A percentile compares a stretch with the other conserved stretches of the same genome.
These are phyloP conservation scores for Euborellia annulipes DNA, from an alignment of 1,140 invertebrate species.

Conservation along the genomic window DNA sequence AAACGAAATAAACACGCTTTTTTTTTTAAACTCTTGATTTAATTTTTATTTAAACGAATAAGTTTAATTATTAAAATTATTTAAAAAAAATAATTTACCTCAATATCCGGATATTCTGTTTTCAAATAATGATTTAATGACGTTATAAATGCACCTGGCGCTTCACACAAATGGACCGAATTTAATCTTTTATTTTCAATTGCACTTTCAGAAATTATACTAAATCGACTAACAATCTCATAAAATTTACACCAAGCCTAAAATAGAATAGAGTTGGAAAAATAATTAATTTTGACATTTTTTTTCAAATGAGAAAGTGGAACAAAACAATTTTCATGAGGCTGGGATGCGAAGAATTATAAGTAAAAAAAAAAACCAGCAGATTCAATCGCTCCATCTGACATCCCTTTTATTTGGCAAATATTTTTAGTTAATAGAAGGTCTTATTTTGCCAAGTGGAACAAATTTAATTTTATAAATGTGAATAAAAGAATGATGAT, in stretches of 20 bases:
- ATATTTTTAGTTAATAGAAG: not conserved
- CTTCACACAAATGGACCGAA: constrained; percentile 81
- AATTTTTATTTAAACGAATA: not conserved
- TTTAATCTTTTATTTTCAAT: constrained; percentile 33
- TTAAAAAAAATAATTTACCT: constrained; percentile 28
- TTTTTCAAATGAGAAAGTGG: not conserved
- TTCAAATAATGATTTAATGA: constrained; percentile 76
- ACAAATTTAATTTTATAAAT: not conserved
- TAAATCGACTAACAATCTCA: constrained; percentile 55
- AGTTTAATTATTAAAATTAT: not conserved
- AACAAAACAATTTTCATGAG: too few species aligned
- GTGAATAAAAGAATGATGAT: not conserved
- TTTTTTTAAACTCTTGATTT: not conserved
- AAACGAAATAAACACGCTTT: not conserved
- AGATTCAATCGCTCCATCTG: not conserved
- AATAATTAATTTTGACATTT: constrained; percentile 2
- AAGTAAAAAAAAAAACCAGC: not conserved
- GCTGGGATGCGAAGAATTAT: too few species aligned
- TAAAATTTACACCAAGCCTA: constrained; percentile 85
- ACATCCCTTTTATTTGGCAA: not conserved
- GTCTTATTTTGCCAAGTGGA: not conserved
- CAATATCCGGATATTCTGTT: constrained; percentile 31
- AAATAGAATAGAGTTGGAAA: constrained; percentile 13
- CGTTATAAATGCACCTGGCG: constrained; percentile 82
- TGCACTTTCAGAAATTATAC: constrained; percentile 34